phyloP scores from a whole-genome alignment of 2,113 vertebrate genomes.

The Aegypius monachus region DNA sequence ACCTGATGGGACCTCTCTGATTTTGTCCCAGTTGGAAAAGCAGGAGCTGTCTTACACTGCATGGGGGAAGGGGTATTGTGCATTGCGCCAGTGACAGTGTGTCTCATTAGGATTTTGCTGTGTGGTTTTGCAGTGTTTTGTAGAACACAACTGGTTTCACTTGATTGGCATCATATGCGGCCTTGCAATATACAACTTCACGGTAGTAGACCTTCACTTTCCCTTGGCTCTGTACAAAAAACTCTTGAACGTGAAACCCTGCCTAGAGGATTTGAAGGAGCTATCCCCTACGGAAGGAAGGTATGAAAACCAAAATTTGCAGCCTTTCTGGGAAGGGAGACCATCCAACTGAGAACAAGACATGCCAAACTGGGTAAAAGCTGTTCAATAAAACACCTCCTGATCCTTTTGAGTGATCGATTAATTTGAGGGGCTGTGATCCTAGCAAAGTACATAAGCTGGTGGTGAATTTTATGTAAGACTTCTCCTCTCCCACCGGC shows the following conservation, averaged over 20 bases:
- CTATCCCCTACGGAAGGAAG: conserved; percentile 94
- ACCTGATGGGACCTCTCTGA: neutral
- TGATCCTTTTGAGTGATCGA: neutral
- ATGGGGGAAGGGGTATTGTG: neutral
- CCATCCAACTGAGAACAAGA: neutral
- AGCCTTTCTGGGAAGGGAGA: neutral
- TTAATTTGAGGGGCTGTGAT: neutral
- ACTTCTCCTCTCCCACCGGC: neutral
- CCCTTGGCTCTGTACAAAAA: conserved; percentile 96
- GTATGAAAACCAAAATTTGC: conserved; percentile 61
- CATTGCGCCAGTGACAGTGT: neutral
- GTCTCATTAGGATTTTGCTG: conserved; percentile 15
- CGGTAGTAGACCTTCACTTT: conserved; percentile 95
- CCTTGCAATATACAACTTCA: conserved; percentile 96
- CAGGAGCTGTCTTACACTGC: neutral
- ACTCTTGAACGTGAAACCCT: conserved; percentile 82
- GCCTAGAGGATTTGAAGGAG: conserved; percentile 91
- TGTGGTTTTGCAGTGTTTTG: conserved; percentile 85
- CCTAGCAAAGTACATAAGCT: neutral
- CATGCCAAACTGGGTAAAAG: neutral
- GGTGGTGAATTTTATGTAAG: neutral
- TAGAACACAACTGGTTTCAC: conserved; percentile 97
- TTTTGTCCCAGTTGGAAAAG: neutral
- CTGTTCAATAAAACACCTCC: neutral
- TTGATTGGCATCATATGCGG: conserved; percentile 94